These are phyloP conservation scores for Sphenodon punctatus DNA, from an alignment of 2,797 vertebrate species.

Conservation along the genomic window DNA sequence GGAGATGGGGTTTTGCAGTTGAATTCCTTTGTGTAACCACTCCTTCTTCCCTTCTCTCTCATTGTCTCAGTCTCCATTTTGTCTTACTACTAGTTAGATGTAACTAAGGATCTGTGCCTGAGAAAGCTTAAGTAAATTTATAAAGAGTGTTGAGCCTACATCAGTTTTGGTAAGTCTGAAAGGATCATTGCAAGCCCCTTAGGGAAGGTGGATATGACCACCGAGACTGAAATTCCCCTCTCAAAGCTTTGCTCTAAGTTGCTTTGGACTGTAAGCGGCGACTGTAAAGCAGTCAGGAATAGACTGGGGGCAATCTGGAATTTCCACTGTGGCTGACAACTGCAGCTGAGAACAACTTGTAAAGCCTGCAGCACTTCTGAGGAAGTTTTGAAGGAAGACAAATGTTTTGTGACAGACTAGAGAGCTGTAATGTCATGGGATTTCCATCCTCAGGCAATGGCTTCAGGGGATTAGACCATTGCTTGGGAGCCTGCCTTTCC, in stretches of 20 bases:
- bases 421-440: fast-evolving
- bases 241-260: background rate
- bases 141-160: background rate
- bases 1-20: no score
- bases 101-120: no score
- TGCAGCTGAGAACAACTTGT: background rate
- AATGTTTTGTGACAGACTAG: fast-evolving
- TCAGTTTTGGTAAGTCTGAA: background rate
- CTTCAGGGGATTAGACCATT: background rate
- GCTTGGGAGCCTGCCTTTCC: background rate
- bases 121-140: no score
- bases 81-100: no score
- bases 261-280: background rate
- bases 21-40: no score
- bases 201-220: background rate
- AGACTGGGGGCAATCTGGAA: background rate
- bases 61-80: no score
- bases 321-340: conserved; percentile 5
- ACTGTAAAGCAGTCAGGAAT: background rate
- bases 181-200: background rate
- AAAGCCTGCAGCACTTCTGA: background rate
- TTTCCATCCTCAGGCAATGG: background rate
- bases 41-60: no score
- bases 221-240: background rate
- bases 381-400: background rate